Conservation (phyloP, 2,797 vertebrate genomes). For the Mallotus villosus region DNA sequence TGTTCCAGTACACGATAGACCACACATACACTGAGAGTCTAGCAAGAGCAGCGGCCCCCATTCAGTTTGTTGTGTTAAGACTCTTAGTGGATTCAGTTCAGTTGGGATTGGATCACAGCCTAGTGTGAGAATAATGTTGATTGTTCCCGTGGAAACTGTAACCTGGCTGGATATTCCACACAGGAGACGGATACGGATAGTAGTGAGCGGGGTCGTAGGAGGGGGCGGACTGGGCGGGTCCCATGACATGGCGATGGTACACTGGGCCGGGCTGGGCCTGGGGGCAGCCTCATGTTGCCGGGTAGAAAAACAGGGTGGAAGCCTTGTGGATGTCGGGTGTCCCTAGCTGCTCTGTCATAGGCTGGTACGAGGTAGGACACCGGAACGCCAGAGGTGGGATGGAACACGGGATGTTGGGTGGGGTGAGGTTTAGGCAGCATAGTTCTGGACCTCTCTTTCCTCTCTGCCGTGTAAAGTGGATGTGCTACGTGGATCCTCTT, state of each 20-base stretch:
- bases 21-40: too few relatives aligned
- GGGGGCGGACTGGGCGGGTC: conserved; percentile 59
- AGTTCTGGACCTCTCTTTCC: conserved; percentile 66
- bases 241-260: conserved; percentile 65
- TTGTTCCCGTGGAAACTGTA: conserved; percentile 66
- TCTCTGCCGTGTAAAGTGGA: conserved; percentile 62
- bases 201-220: conserved; percentile 67
- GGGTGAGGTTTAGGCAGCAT: conserved; percentile 46
- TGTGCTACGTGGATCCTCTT: conserved; percentile 65
- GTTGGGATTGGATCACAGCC: conserved; percentile 60
- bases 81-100: neutral
- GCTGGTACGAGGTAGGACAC: conserved; percentile 48
- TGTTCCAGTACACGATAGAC: neutral
- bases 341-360: conserved; percentile 60
- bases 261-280: conserved; percentile 61
- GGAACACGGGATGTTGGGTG: conserved; percentile 59
- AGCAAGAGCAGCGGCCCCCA: too few relatives aligned
- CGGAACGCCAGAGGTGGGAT: conserved; percentile 43
- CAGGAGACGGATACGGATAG: conserved; percentile 64
- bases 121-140: conserved; percentile 71
- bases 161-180: conserved; percentile 71
- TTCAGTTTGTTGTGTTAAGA: neutral
- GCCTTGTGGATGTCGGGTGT: conserved; percentile 54
- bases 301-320: conserved; percentile 74
- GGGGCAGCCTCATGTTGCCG: conserved; percentile 75